Evolutionary conservation across 2,797 vertebrate genomes (phyloP), one percentile per base, ranked within the genome.

Genomic region (Cynopterus sphinx): DNA sequence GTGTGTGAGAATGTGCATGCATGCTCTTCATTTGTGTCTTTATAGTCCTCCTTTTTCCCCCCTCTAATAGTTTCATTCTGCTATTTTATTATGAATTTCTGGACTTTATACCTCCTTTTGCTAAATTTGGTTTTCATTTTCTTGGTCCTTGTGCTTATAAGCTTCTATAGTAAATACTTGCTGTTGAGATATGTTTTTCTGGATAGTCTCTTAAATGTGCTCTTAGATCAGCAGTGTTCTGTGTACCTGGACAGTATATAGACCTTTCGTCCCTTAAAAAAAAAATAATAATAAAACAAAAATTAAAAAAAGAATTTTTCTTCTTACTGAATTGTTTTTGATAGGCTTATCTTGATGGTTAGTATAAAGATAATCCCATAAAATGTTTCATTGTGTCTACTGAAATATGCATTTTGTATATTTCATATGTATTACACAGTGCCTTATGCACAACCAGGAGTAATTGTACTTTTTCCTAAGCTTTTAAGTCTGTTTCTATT

Each of bases 61-160:
- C 13, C 16, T 53, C 31, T 67, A 31, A 51, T 49, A 65, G 33
- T 59, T 78, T 49, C 70, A 1, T 53, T 49, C 21, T 41, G 26
- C 36, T 61, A 12, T 89, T 95, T 94, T 86, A 24, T 75, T 86
- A 36, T 9, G n/a, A 91, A 75, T 95, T 88, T 28, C 24, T 81
- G 36, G 71, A 87, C 16, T 22, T 22, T 33, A 22, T 57, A 59
- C 13, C 53, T 82, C 46, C 59, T 68, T 88, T 93, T 79, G 26
- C 51, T 74, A 46, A 95, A 65, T 49, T 90, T 78, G 12, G 21
- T 92, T 86, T 94, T 90, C 2, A 59, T 92, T 88, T 93, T 88
- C 43, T 95, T 92, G 12, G n/a, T 31, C 36, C 17, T 78, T 83
- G 24, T 93, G 43, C 55, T 73, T 63, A n/a, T 11, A 85, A 70